phyloP scores from a whole-genome alignment of 2,113 vertebrate species.

The Holacanthus passer region DNA sequence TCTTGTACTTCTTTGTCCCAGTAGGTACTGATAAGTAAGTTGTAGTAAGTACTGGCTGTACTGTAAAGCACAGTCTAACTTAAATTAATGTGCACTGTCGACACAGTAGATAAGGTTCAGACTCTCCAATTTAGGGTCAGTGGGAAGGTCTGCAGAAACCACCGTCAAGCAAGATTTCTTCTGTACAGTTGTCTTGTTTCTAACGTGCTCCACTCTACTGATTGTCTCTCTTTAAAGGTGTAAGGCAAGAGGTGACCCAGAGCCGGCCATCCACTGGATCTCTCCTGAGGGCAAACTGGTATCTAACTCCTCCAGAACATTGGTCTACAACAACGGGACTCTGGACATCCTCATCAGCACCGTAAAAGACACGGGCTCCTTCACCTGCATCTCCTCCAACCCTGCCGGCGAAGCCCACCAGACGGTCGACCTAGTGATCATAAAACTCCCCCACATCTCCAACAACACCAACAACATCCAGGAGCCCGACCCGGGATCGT shows the following conservation, averaged over 20 bases:
- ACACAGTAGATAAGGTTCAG: not conserved
- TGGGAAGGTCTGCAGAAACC: not conserved
- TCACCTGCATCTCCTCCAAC: conserved; percentile 98
- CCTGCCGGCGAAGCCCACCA: conserved; percentile 96
- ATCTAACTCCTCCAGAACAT: conserved; percentile 92
- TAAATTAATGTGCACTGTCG: not conserved
- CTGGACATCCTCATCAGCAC: conserved; percentile 98
- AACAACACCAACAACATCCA: conserved; percentile 99
- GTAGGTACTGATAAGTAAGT: too few relatives aligned
- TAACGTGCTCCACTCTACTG: conserved; percentile 21
- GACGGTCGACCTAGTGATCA: conserved; percentile 92
- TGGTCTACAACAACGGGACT: conserved; percentile 94
- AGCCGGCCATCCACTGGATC: conserved; percentile 98
- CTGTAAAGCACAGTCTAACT: not conserved
- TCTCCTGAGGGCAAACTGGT: conserved; percentile 97
- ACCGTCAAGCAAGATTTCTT: not conserved
- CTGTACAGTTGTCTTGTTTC: conserved; percentile 11
- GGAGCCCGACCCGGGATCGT: conserved; percentile 95
- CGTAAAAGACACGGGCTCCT: conserved; percentile 96
- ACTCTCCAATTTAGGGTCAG: not conserved
- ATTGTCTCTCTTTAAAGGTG: conserved; percentile 76
- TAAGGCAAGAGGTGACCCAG: conserved; percentile 96
- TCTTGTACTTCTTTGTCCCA: not conserved
- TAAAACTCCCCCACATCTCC: conserved; percentile 96
- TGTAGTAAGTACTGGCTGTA: not conserved